Percentiles rank a stretch among this genome's conserved stretches.
phyloP scores from a whole-genome alignment of 2,113 vertebrate species.

The pig (Sus scrofa) region T2T-Sscrofa CM000819.6:14416001-14416500 shows the following conservation, averaged over 20 bases:
- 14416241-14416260: not conserved
- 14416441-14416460: not conserved
- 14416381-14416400: not conserved
- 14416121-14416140: not conserved
- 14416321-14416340: constrained; percentile 38
- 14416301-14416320: not conserved
- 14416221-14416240: not conserved
- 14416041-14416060: not conserved
- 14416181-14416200: not conserved
- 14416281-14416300: not conserved
- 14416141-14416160: not conserved
- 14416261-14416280: not conserved
- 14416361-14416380: not conserved
- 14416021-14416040: not conserved
- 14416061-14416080: not conserved
- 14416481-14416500: not conserved
- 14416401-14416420: not conserved
- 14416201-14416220: not conserved
- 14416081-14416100: not conserved
- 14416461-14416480: not conserved
- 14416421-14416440: not conserved
- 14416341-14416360: not conserved
- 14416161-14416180: not conserved
- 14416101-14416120: not conserved
- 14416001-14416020: not conserved